phyloP scores from a whole-genome alignment of 2,888 invertebrate genomes.

The Ephialtes manifestator region DNA sequence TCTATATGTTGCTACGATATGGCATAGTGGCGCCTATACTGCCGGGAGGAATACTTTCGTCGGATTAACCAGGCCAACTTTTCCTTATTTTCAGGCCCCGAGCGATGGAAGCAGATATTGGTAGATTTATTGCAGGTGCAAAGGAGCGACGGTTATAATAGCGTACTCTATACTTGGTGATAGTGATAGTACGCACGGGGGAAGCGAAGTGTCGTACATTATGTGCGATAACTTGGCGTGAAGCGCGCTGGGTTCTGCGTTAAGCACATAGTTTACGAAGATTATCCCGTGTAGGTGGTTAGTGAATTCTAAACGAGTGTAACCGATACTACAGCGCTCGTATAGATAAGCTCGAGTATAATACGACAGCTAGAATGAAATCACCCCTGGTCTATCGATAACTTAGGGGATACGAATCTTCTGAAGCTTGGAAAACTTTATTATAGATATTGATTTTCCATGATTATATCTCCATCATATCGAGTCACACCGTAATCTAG shows the following conservation, averaged over 20 bases:
- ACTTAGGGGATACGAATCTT: background rate
- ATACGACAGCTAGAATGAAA: constrained; percentile 42
- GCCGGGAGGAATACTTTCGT: no score
- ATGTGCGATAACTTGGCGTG: constrained; percentile 65
- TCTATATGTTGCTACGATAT: no score
- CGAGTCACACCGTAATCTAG: background rate
- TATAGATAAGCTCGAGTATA: constrained; percentile 59
- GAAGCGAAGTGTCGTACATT: constrained; percentile 62
- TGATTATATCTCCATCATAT: background rate
- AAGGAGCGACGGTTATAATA: constrained; percentile 65
- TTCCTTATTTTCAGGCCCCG: no score
- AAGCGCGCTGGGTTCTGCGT: constrained; percentile 34
- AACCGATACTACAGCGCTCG: constrained; percentile 55
- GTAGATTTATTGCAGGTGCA: constrained; percentile 65
- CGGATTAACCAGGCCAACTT: no score
- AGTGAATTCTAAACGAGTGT: constrained; percentile 66
- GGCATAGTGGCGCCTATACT: no score
- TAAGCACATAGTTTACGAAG: constrained; percentile 66
- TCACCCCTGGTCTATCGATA: background rate
- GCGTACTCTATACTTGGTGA: constrained; percentile 48
- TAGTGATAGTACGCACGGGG: constrained; percentile 55
- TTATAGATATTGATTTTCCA: constrained; percentile 3
- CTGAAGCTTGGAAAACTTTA: background rate
- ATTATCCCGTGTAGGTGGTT: constrained; percentile 64
- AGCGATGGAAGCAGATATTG: constrained; percentile 64